Conservation (phyloP, 2,888 invertebrate genomes). For the Tetheella fluctuosa region DNA sequence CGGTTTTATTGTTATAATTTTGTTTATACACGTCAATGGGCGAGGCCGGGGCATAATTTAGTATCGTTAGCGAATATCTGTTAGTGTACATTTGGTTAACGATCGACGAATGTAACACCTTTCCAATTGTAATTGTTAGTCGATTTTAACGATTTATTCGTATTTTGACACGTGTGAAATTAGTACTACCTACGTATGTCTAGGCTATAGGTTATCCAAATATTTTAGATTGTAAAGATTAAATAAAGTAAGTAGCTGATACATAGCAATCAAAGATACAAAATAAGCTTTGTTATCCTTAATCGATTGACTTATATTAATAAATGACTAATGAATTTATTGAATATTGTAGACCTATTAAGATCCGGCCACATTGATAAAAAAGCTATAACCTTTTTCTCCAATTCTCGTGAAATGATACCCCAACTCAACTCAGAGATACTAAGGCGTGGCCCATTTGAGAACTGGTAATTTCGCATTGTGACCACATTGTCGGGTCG, state of each 20-base stretch:
- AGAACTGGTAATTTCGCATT: slow-evolving; percentile 13
- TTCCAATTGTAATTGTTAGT: slow-evolving; percentile 51
- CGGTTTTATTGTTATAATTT: slow-evolving; percentile 65
- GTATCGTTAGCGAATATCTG: slow-evolving; percentile 69
- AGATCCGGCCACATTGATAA: neutral
- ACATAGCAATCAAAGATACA: no score
- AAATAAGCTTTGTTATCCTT: neutral
- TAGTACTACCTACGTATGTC: no score
- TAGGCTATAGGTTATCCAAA: no score
- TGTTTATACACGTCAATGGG: slow-evolving; percentile 60
- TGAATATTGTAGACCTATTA: neutral
- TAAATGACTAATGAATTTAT: neutral
- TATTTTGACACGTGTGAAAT: slow-evolving; percentile 13
- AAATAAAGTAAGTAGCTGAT: no score
- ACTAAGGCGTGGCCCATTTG: slow-evolving; percentile 8
- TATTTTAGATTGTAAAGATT: no score
- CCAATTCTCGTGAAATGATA: slow-evolving; percentile 14
- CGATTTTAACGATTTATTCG: slow-evolving; percentile 35
- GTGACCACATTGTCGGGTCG: slow-evolving; percentile 15
- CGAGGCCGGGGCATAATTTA: slow-evolving; percentile 48
- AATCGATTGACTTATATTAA: neutral
- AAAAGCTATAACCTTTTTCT: slow-evolving; percentile 12
- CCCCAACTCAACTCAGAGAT: slow-evolving; percentile 9
- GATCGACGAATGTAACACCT: slow-evolving; percentile 45
- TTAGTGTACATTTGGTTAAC: slow-evolving; percentile 47